Base-by-base conservation (phyloP, 1,140 invertebrate genomes). In the Drosophila fuyamai region DNA sequence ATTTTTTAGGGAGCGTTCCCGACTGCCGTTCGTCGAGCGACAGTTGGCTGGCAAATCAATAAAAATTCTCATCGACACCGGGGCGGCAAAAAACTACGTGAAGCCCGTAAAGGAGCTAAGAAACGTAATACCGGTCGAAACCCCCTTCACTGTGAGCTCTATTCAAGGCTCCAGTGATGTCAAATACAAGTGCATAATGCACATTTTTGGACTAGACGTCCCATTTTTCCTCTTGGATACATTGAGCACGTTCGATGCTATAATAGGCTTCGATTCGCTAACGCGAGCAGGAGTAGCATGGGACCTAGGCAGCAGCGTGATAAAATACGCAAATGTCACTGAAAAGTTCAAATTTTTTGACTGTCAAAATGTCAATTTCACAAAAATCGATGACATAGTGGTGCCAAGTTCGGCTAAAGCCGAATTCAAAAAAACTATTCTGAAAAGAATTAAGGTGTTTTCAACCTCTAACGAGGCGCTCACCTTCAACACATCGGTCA, bases 51-150 rank as follows among this genome's bases (percentile, higher is more conserved):
- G 53, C 27, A 75, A 18, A 61, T 60, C 40, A 40, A 2, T 71
- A 54, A 76, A 59, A 40, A 70, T 71, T 1, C 27, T 76, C 7
- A 74, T 67, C 40, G 62, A 71, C 35, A 75, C 63, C 12, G 60
- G 60, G n/a, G 68, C 61, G 54, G 53, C 60, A 47, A 74, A 60
- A 43, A 66, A 67, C 40, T 61, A 51, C 36, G 32, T 74, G 35
- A 74, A 41, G 47, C 51, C 57, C 44, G 29, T 61, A 57, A 60
- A 50, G 40, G 53, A 60, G 40, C 63, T 74, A 36, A 68, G 10
- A 54, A 61, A 29, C n/a, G 48, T 68, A 68, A 68, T 50, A 41
- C 57, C 40, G 50, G 61, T 56, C 47, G 54, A 46, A n/a, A 70
- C 44, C n/a, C 29, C 57, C 9, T 62, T 71, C 54, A 41, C 67